phyloP scores from a whole-genome alignment of 2,888 invertebrate species.

The Selenia dentaria region DNA sequence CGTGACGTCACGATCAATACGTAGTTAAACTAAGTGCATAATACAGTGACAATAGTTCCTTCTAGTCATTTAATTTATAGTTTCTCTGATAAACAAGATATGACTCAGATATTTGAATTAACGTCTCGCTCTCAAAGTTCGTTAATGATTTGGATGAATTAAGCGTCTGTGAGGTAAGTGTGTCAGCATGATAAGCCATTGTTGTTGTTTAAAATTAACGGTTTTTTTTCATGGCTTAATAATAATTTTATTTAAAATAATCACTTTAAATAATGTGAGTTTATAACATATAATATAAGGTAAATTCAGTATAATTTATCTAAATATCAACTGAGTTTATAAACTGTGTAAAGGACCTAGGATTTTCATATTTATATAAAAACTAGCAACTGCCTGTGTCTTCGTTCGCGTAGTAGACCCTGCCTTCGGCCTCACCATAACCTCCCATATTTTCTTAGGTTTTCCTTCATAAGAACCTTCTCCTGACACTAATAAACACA shows the following conservation, averaged over 20 bases:
- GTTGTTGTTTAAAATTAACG: conserved; percentile 25
- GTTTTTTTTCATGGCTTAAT: conserved; percentile 21
- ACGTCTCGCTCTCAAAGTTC: conserved; percentile 41
- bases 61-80: conserved; percentile 10
- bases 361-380: no score
- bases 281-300: no score
- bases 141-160: conserved; percentile 49
- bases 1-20: conserved; percentile 67
- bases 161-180: conserved; percentile 44
- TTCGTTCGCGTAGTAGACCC: no score
- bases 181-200: conserved; percentile 31
- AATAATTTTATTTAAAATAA: conserved; percentile 3
- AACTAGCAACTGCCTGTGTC: no score
- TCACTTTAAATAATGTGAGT: no score
- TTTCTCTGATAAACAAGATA: conserved; percentile 13
- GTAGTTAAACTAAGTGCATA: conserved; percentile 64
- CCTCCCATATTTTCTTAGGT: no score
- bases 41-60: conserved; percentile 41
- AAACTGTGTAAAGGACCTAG: no score
- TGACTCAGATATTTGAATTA: conserved; percentile 41
- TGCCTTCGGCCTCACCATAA: no score
- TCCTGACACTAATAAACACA: no score
- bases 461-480: no score
- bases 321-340: no score
- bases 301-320: no score